phyloP scores from a whole-genome alignment of 2,113 vertebrate genomes.

The Syngnathus typhle region DNA sequence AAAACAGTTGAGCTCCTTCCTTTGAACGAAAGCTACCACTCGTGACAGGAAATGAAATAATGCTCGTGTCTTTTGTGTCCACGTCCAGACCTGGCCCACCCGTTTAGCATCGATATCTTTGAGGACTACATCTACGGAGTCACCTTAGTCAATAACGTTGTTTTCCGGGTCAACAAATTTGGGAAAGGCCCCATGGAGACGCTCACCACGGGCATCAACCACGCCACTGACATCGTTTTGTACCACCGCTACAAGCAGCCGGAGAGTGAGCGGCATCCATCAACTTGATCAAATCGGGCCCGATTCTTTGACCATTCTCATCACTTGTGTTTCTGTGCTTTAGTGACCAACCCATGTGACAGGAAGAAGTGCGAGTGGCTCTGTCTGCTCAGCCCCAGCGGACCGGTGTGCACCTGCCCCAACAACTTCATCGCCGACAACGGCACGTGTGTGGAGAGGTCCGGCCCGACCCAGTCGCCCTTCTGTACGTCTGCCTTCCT shows the following conservation, averaged over 20 bases:
- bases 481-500: conserved; percentile 47
- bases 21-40: background rate
- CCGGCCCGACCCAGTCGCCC: conserved; percentile 79
- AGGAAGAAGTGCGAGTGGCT: conserved; percentile 98
- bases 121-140: conserved; percentile 96
- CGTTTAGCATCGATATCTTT: conserved; percentile 95
- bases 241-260: conserved; percentile 95
- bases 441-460: conserved; percentile 84
- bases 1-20: conserved; percentile 74
- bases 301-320: background rate
- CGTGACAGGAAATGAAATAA: background rate
- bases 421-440: conserved; percentile 88
- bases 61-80: conserved; percentile 2
- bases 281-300: too few species aligned
- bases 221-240: conserved; percentile 87
- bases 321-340: background rate
- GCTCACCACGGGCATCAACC: conserved; percentile 88
- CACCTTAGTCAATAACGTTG: conserved; percentile 91
- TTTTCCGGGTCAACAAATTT: conserved; percentile 95
- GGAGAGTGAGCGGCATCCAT: conserved; percentile 71
- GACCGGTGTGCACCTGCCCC: conserved; percentile 93
- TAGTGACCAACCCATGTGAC: conserved; percentile 94
- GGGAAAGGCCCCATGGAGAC: conserved; percentile 82
- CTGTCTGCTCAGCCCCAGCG: conserved; percentile 92
- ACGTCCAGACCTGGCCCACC: conserved; percentile 79